phyloP scores from a whole-genome alignment of 1,140 invertebrate genomes.

The Tetramorium simillimum region DNA sequence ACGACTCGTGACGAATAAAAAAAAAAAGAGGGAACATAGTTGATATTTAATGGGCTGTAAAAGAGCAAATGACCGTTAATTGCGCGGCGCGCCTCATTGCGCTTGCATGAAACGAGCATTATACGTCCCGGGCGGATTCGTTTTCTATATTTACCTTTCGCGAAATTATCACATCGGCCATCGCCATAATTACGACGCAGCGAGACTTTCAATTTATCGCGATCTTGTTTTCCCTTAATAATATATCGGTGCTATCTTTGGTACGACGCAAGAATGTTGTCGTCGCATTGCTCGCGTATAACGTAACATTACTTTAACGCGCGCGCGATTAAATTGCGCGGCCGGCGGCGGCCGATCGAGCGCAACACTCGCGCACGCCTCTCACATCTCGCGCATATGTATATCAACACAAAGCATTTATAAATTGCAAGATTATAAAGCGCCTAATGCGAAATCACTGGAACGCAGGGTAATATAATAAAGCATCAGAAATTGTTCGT shows the following conservation, averaged over 20 bases:
- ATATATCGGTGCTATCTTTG: constrained; percentile 57
- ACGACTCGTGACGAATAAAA: constrained; percentile 28
- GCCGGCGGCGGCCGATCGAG: constrained; percentile 9
- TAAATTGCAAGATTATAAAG: constrained; percentile 44
- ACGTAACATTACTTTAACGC: constrained; percentile 50
- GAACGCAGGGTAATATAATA: not conserved
- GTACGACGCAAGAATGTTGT: constrained; percentile 52
- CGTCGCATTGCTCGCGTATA: constrained; percentile 49
- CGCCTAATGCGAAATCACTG: not conserved
- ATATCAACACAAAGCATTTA: not conserved
- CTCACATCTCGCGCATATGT: not conserved
- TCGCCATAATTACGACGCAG: constrained; percentile 54
- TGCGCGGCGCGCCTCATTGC: constrained; percentile 63
- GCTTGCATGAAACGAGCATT: constrained; percentile 52
- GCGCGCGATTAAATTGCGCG: constrained; percentile 51
- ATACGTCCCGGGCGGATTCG: constrained; percentile 37
- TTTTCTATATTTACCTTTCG: constrained; percentile 49
- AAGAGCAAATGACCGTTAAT: constrained; percentile 72
- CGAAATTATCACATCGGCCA: constrained; percentile 54
- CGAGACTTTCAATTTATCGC: constrained; percentile 45
- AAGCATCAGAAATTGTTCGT: constrained; percentile 1
- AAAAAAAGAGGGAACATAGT: constrained; percentile 34
- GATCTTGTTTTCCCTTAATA: constrained; percentile 62
- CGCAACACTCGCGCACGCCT: not conserved
- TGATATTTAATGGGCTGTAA: constrained; percentile 71